Conservation (phyloP, 2,797 vertebrate species). For the Neosilurus hyrtlii region DNA sequence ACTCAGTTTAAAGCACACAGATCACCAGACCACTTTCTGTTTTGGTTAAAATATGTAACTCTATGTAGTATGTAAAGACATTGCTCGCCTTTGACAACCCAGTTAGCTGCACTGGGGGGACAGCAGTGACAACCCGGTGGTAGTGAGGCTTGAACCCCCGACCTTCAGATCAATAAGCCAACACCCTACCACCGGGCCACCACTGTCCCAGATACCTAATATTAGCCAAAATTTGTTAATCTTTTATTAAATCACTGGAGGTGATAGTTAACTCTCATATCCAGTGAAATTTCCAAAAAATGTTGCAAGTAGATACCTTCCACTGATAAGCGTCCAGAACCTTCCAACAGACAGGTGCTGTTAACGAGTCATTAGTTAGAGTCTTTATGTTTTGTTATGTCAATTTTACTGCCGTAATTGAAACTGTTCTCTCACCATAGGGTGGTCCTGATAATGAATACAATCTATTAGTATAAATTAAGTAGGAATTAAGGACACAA, state of each 20-base stretch:
- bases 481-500: constrained; percentile 69
- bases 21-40: too few relatives aligned
- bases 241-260: constrained; percentile 39
- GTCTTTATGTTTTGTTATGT: constrained; percentile 65
- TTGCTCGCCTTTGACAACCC: too few relatives aligned
- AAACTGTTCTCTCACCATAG: constrained; percentile 66
- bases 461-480: constrained; percentile 70
- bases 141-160: too few relatives aligned
- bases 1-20: too few relatives aligned
- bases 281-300: constrained; percentile 11
- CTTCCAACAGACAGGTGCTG: constrained; percentile 50
- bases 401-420: constrained; percentile 70
- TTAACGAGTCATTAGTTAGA: constrained; percentile 39
- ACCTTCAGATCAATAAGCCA: too few relatives aligned
- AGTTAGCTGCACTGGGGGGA: too few relatives aligned
- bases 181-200: too few relatives aligned
- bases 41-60: too few relatives aligned
- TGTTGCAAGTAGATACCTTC: constrained; percentile 23
- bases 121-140: too few relatives aligned
- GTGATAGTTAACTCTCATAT: constrained; percentile 19
- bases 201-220: neutral
- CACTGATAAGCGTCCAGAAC: constrained; percentile 32
- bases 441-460: constrained; percentile 69
- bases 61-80: too few relatives aligned
- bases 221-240: constrained; percentile 26